A percentile compares a stretch with the other conserved stretches of the same genome.
These are phyloP conservation scores for Mareca strepera DNA, from an alignment of 2,797 vertebrate species.

Conservation along the genomic window DNA sequence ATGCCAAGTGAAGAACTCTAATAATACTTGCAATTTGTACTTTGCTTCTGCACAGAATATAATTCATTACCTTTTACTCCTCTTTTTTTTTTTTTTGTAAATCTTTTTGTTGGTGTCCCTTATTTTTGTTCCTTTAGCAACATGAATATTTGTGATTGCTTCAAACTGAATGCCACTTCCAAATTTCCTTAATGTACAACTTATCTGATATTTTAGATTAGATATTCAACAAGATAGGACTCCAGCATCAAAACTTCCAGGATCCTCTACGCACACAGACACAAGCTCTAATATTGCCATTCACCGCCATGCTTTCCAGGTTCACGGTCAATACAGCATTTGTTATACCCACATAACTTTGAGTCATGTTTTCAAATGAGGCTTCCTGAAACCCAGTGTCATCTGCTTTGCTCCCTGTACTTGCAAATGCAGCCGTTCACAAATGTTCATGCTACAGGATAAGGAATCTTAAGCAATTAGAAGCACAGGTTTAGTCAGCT, in stretches of 20 bases:
- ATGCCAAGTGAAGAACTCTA: background rate
- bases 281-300: background rate
- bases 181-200: background rate
- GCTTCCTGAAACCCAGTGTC: background rate
- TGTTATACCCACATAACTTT: background rate
- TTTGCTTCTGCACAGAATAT: background rate
- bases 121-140: background rate
- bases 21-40: constrained; percentile 9
- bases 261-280: background rate
- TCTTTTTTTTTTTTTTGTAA: background rate
- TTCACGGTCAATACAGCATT: background rate
- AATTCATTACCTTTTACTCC: background rate
- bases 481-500: background rate
- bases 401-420: background rate
- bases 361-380: background rate
- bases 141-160: background rate
- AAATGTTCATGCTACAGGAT: background rate
- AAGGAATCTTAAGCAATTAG: background rate
- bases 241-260: background rate
- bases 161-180: background rate
- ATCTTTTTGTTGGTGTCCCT: background rate
- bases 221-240: background rate
- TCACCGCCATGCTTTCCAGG: background rate
- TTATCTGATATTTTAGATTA: background rate
- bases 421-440: background rate